Conservation (phyloP, 2,888 invertebrate genomes). For the Lasiommata megera region DNA sequence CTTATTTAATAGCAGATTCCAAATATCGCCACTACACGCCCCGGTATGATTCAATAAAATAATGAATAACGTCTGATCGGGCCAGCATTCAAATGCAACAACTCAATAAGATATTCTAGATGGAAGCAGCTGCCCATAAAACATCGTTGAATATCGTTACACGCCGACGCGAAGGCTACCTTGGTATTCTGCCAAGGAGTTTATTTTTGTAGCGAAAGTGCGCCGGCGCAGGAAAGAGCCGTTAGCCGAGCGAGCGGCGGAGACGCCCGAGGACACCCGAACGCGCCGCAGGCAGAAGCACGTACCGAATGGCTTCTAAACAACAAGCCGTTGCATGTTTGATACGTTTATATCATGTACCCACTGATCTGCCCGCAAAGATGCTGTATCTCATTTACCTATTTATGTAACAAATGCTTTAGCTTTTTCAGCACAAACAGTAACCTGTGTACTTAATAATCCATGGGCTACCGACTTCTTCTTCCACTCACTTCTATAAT, state of each 20-base stretch:
- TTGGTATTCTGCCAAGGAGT: slow-evolving; percentile 79
- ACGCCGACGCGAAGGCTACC: slow-evolving; percentile 75
- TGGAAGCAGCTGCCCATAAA: slow-evolving; percentile 60
- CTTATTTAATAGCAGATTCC: too few relatives aligned
- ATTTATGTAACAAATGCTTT: too few relatives aligned
- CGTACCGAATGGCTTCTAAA: background rate
- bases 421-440: too few relatives aligned
- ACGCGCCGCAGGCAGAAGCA: slow-evolving; percentile 21
- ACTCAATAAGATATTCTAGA: slow-evolving; percentile 13
- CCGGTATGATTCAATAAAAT: too few relatives aligned
- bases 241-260: slow-evolving; percentile 67
- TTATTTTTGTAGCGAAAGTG: slow-evolving; percentile 79
- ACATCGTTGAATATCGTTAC: slow-evolving; percentile 56
- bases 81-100: slow-evolving; percentile 7
- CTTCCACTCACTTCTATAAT: too few relatives aligned
- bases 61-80: background rate
- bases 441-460: too few relatives aligned
- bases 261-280: slow-evolving; percentile 63
- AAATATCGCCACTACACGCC: too few relatives aligned
- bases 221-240: slow-evolving; percentile 66
- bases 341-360: background rate
- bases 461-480: too few relatives aligned
- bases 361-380: too few relatives aligned
- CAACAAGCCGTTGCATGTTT: background rate
- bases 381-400: too few relatives aligned